These are phyloP conservation scores for Rhizomys pruinosus DNA, from an alignment of 2,113 vertebrate genomes.

Conservation along the genomic window DNA sequence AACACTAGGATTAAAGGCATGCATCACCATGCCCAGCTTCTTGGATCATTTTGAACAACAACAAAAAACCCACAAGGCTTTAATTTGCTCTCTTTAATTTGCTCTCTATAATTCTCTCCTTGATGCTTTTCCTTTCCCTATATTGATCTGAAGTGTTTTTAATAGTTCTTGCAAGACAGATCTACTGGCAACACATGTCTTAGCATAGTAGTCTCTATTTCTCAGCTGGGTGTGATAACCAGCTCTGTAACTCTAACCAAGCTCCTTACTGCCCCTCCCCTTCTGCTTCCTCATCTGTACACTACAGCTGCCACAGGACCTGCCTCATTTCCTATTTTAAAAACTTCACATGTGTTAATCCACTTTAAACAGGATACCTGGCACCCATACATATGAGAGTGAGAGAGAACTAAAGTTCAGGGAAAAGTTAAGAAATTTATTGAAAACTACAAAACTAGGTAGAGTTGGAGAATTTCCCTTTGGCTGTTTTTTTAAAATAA, in stretches of 20 bases:
- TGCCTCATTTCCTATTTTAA: background rate
- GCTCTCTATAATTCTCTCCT: background rate
- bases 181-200: too few relatives aligned
- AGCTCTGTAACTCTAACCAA: background rate
- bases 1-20: too few relatives aligned
- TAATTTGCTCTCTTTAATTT: background rate
- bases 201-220: background rate
- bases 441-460: background rate
- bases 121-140: background rate
- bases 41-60: background rate
- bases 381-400: background rate
- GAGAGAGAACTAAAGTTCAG: background rate
- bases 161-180: too few relatives aligned
- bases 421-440: constrained; percentile 3
- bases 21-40: too few relatives aligned
- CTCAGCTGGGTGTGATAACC: background rate
- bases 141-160: background rate
- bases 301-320: background rate
- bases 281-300: background rate
- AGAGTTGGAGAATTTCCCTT: background rate
- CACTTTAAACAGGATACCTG: background rate
- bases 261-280: background rate
- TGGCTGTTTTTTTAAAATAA: background rate
- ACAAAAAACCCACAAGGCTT: background rate
- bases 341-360: background rate